phyloP scores from a whole-genome alignment of 2,113 vertebrate species.

The Monopterus albus region DNA sequence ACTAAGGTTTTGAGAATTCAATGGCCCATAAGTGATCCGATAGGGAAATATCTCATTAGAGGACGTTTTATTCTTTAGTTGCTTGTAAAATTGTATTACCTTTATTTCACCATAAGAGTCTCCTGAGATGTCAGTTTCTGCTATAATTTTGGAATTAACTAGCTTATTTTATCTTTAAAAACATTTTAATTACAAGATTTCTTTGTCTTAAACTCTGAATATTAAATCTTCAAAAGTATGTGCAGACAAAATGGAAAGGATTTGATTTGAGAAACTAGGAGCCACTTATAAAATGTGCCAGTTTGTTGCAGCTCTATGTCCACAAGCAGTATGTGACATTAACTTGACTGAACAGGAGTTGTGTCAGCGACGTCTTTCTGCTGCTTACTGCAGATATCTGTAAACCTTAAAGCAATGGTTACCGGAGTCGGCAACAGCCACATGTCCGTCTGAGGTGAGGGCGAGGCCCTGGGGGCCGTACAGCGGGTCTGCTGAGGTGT shows the following conservation, averaged over 20 bases:
- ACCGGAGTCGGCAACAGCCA: conserved; percentile 95
- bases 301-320: conserved; percentile 32
- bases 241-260: conserved; percentile 7
- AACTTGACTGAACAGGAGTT: conserved; percentile 3
- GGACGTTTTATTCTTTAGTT: neutral
- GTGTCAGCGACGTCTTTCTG: neutral
- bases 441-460: conserved; percentile 94
- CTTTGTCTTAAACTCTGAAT: conserved; percentile 1
- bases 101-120: neutral
- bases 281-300: conserved; percentile 11
- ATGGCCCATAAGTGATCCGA: neutral
- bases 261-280: neutral
- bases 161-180: neutral
- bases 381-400: conserved; percentile 92
- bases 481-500: conserved; percentile 94
- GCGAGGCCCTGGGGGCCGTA: conserved; percentile 96
- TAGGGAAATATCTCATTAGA: neutral
- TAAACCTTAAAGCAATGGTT: conserved; percentile 99
- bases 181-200: neutral
- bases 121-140: neutral
- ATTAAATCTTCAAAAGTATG: neutral
- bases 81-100: neutral
- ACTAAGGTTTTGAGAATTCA: neutral
- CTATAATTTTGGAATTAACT: neutral
- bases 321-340: conserved; percentile 3